phyloP scores from a whole-genome alignment of 2,113 vertebrate genomes.

The Indicator maculatus region DNA sequence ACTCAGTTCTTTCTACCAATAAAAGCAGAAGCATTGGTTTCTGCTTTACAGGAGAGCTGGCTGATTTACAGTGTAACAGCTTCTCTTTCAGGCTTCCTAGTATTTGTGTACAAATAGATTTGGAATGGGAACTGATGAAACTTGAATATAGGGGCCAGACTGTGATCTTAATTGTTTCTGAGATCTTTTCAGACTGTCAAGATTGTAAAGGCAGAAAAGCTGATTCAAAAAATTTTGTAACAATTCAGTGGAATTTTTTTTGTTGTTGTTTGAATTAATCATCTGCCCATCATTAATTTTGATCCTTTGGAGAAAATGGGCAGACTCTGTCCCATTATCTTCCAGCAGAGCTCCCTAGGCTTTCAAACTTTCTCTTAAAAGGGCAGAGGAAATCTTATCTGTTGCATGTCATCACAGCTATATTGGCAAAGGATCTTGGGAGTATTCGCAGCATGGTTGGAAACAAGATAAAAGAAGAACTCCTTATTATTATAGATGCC shows the following conservation, averaged over 20 bases:
- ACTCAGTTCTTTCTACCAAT: constrained; percentile 56
- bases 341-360: constrained; percentile 19
- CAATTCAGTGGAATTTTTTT: constrained; percentile 41
- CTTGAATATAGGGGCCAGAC: constrained; percentile 9
- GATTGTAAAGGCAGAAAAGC: constrained; percentile 21
- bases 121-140: constrained; percentile 45
- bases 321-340: constrained; percentile 26
- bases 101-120: constrained; percentile 50
- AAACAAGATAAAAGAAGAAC: constrained; percentile 32
- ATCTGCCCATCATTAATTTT: constrained; percentile 36
- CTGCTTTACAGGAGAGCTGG: constrained; percentile 46
- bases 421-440: not conserved
- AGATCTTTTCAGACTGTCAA: constrained; percentile 31
- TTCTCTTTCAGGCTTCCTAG: constrained; percentile 53
- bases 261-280: constrained; percentile 32
- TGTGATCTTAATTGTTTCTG: constrained; percentile 56
- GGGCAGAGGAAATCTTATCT: constrained; percentile 55
- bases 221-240: constrained; percentile 40
- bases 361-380: constrained; percentile 59
- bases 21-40: constrained; percentile 44
- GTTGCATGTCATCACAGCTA: constrained; percentile 17
- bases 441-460: constrained; percentile 33
- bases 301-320: constrained; percentile 10
- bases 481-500: constrained; percentile 24
- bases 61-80: constrained; percentile 58